Evolutionary conservation across 2,113 vertebrate species (phyloP), one percentile per base, ranked within the genome.

Genomic region (Tetrax tetrax): DNA sequence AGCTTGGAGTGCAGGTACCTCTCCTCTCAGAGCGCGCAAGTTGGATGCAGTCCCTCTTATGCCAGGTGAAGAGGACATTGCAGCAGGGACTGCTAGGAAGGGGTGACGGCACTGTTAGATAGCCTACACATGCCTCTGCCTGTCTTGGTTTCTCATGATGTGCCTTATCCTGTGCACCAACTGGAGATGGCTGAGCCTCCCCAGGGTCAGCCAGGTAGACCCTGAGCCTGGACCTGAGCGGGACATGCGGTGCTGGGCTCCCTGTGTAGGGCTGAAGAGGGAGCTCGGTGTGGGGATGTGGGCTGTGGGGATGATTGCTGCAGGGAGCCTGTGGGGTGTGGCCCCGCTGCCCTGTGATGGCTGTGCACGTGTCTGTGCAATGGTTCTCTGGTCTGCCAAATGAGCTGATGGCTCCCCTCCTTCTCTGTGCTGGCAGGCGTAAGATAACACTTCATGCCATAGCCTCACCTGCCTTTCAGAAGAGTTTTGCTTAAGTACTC

Each of bases 321-420:
- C 1, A 8, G 35, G 38, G 29, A 65, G 29, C 29, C 28, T 3
- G 0, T 11, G 38, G 0, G 7, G 27, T 45, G 16, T 12, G 33
- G 59, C 25, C 17, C 56, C 1, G 5, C 45, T 53, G 54, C 50
- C 33, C 60, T 5, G 5, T 0, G 3, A 22, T 43, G 59, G 45
- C 75, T 38, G 4, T 3, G 0, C 6, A 4, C 0, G 0, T 1
- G 8, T 22, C 33, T 38, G 33, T 70, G 75, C 54, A 3, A 9
- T n/a, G 65, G 75, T 19, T 28, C 38, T 0, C 0, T 43, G 37
- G 24, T 54, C 28, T 83, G 63, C 38, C 53, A 35, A 51, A 5
- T 25, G 9, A 5, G 1, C n/a, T 33, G 4, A 10, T 22, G 56
- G 16, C 6, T 87, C 41, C 24, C 8, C 43, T 70, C 2, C 0